Base-by-base conservation (phyloP, 2,113 vertebrate species). In the Suncus etruscus region DNA sequence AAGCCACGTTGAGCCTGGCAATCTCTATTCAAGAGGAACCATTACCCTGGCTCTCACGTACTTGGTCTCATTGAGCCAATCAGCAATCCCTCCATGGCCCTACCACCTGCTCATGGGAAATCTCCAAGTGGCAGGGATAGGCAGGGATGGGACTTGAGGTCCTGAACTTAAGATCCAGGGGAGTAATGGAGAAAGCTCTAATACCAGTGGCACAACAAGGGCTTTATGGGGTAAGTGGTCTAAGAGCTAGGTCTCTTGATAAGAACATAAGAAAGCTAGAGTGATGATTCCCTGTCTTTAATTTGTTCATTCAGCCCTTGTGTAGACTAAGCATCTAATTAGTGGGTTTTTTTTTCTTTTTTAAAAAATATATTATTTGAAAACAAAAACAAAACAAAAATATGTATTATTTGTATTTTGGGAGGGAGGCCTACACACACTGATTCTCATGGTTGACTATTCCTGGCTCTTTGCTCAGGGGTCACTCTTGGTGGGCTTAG, bases 131-230 rank as follows among this genome's bases (percentile, higher is more conserved):
- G 65, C 65, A 39, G 20, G 29, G 25, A 1, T 27, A 16, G 24
- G 12, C 66, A 54, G 66, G 11, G 50, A 2, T 69, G 10, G 39
- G 27, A 12, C 2, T 0, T 3, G 0, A 18, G 6, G 11, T 20
- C 7, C 73, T 74, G 61, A 63, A 10, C 12, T 76, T 32, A 58
- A 63, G 86, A 51, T 27, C 5, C 2, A 72, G 11, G 39, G 73
- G 15, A 70, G 11, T 4, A 1, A 0, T 15, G 54, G 25, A n/a
- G 29, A 65, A 10, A 47, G n/a, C 11, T 11, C 16, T 12, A 11
- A 63, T 27, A 32, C 3, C 0, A 1, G 4, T 4, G 27, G 39
- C 15, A 24, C 58, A 68, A 29, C 11, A 32, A 69, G 47, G 69
- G 45, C 69, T 70, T 73, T 20, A 29, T 12, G 6, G 12, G 61